phyloP scores from a whole-genome alignment of 2,797 vertebrate species.

The Hafferia zeledoni region DNA sequence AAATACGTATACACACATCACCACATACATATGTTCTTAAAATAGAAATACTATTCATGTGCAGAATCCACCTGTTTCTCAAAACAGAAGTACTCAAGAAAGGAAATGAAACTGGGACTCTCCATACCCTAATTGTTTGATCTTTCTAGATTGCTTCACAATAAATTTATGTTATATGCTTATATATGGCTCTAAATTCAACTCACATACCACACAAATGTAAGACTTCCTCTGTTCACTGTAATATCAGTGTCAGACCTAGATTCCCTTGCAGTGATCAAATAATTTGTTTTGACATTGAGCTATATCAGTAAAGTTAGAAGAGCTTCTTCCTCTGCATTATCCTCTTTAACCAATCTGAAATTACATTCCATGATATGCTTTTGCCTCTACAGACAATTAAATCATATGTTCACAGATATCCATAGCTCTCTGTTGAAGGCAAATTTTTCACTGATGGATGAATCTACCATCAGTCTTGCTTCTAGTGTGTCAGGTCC shows the following conservation, averaged over 20 bases:
- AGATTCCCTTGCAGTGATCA: background rate
- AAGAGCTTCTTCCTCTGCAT: conserved; percentile 2
- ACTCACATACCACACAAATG: background rate
- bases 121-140: conserved; percentile 15
- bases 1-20: background rate
- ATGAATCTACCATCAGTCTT: background rate
- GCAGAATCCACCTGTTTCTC: background rate
- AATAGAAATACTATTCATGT: background rate
- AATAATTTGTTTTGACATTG: conserved; percentile 18
- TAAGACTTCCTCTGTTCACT: conserved; percentile 49
- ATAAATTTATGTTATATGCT: background rate
- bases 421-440: background rate
- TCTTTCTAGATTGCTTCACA: conserved; percentile 57
- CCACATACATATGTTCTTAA: background rate
- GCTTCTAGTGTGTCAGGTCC: background rate
- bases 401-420: background rate
- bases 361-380: background rate
- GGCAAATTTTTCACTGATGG: background rate
- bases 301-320: background rate
- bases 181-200: conserved; percentile 25
- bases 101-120: conserved; percentile 33
- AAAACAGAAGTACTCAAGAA: conserved; percentile 27
- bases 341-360: conserved; percentile 12
- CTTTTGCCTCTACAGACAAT: conserved; percentile 52
- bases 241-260: conserved; percentile 29